A percentile compares a stretch with the other conserved stretches of the same genome.
phyloP scores from a whole-genome alignment of 2,888 invertebrate species.

The Rapana venosa region DNA sequence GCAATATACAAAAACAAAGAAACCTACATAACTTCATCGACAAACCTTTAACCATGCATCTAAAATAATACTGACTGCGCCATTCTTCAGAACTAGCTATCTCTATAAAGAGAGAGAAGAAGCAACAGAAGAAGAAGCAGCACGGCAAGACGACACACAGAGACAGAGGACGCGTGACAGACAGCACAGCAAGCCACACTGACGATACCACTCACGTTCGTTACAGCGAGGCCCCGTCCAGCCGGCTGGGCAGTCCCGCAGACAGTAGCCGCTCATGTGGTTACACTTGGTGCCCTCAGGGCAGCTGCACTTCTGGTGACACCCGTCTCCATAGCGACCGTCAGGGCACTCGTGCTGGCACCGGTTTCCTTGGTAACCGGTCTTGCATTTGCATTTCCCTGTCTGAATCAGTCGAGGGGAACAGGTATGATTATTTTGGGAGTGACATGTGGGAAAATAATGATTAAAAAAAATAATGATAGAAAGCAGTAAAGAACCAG shows the following conservation, averaged over 20 bases:
- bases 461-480: too few relatives aligned
- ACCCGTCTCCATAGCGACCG: slow-evolving; percentile 72
- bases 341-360: slow-evolving; percentile 77
- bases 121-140: background rate
- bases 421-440: too few relatives aligned
- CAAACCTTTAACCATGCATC: too few relatives aligned
- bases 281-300: slow-evolving; percentile 69
- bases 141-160: background rate
- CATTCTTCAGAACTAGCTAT: too few relatives aligned
- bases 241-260: slow-evolving; percentile 74
- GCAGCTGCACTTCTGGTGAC: slow-evolving; percentile 71
- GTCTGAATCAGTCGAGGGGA: slow-evolving; percentile 78
- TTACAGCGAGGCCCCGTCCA: slow-evolving; percentile 74
- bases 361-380: slow-evolving; percentile 78
- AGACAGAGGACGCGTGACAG: background rate
- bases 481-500: background rate
- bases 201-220: slow-evolving; percentile 59
- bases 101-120: too few relatives aligned
- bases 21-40: too few relatives aligned
- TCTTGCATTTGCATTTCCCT: slow-evolving; percentile 85
- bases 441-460: too few relatives aligned
- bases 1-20: too few relatives aligned
- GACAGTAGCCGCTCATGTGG: slow-evolving; percentile 73
- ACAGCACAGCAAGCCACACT: background rate
- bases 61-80: too few relatives aligned